These are phyloP conservation scores for Porites divaricata DNA, from an alignment of 92 coral and sea anemone species.

Conservation along the genomic window DNA sequence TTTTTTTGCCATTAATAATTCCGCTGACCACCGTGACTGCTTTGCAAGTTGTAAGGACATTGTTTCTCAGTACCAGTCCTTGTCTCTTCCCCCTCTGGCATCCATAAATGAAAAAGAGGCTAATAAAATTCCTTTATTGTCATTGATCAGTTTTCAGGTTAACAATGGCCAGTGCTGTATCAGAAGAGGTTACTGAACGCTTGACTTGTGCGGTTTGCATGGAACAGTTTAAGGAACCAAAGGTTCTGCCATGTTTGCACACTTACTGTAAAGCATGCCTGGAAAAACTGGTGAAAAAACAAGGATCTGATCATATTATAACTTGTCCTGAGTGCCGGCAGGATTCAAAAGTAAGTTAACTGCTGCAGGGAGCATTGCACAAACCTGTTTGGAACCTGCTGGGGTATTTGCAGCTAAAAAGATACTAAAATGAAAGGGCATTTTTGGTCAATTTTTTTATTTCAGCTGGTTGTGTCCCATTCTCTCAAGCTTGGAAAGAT, in stretches of 20 bases:
- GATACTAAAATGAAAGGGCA: neutral
- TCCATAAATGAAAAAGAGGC: too few relatives aligned
- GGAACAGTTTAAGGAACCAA: slow-evolving; percentile 68
- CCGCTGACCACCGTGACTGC: too few relatives aligned
- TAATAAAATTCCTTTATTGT: too few relatives aligned
- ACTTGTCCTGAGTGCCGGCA: slow-evolving; percentile 57
- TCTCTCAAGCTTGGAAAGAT: too few relatives aligned
- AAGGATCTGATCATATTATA: slow-evolving; percentile 17
- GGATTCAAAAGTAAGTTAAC: slow-evolving; percentile 22
- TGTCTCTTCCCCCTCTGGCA: too few relatives aligned
- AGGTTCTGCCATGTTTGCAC: slow-evolving; percentile 78
- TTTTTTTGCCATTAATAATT: too few relatives aligned
- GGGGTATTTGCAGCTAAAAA: too few relatives aligned
- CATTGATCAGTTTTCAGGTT: slow-evolving; percentile 1
- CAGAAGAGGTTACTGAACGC: slow-evolving; percentile 49
- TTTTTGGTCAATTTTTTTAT: neutral
- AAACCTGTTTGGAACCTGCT: too few relatives aligned
- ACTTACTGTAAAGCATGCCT: slow-evolving; percentile 79
- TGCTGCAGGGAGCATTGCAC: too few relatives aligned
- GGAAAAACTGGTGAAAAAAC: slow-evolving; percentile 38
- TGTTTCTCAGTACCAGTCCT: too few relatives aligned
- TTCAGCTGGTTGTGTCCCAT: too few relatives aligned
- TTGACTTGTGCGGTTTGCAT: slow-evolving; percentile 72
- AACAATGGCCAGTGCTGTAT: slow-evolving; percentile 37
- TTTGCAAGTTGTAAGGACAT: too few relatives aligned